Percentiles rank a stretch among this genome's conserved stretches.
phyloP scores from a whole-genome alignment of 2,797 vertebrate species.

The Acanthiza pusilla region DNA sequence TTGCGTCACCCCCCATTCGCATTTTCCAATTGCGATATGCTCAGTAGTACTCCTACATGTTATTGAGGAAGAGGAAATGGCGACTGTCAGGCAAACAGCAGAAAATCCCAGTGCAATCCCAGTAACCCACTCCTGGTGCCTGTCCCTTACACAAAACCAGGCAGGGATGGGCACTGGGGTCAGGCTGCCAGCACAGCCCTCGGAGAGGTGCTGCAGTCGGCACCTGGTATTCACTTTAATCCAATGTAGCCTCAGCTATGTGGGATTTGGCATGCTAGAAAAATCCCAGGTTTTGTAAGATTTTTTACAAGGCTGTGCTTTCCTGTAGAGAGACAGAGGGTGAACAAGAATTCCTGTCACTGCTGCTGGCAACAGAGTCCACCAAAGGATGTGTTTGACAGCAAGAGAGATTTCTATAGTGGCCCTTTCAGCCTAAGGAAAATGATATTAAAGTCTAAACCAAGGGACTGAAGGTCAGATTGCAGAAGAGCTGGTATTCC shows the following conservation, averaged over 20 bases:
- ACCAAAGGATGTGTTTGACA: background rate
- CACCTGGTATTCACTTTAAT: background rate
- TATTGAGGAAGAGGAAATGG: background rate
- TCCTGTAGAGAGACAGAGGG: background rate
- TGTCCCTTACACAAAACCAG: background rate
- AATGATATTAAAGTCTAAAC: background rate
- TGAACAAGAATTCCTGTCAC: background rate
- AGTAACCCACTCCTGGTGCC: background rate
- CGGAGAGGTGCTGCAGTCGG: background rate
- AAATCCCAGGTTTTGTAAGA: background rate
- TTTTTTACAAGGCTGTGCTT: background rate
- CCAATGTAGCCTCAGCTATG: background rate
- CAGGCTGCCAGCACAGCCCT: background rate
- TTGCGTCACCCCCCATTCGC: background rate
- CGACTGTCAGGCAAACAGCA: background rate
- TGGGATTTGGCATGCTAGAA: background rate
- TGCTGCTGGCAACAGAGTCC: background rate
- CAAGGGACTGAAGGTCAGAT: background rate
- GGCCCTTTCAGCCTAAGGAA: background rate
- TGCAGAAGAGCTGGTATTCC: background rate
- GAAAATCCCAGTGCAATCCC: background rate
- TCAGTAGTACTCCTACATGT: background rate
- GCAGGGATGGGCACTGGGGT: background rate
- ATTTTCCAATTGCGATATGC: background rate
- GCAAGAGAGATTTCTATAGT: background rate